Evolutionary conservation across 2,113 vertebrate species (phyloP), one percentile per base, ranked within the genome.

Genomic region (Lasiurus cinereus): DNA sequence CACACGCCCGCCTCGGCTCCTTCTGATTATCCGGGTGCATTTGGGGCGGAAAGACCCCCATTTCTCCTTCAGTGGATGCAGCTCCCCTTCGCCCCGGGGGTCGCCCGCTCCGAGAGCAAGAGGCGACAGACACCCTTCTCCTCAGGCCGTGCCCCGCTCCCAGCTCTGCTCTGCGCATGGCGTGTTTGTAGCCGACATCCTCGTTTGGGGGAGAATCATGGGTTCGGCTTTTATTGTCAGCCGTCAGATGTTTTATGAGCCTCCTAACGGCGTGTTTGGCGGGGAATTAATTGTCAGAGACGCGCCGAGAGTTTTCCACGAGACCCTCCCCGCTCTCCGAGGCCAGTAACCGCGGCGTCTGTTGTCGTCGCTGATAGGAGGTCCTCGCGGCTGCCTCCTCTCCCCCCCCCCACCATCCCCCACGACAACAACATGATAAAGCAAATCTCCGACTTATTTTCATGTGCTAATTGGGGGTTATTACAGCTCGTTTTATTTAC

Each of bases 391-490:
- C 94, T 94, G 97, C 87, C 67, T 96, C 54, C 94, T 97, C 97
- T 91, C 70, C 9, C 8, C 29, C 72, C 64, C 95, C 94, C 39
- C 39, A 3, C 39, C 39, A 39, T 5, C 39, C 39, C 39, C 39
- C 39, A 3, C 39, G 39, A 96, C 96, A 97, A 96, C 50, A 24
- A 95, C 94, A 97, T 93, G 96, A 96, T 96, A 80, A 97, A 97
- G 96, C 97, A 73, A 97, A 97, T 97, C 97, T 97, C 94, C 59
- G 14, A 93, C 69, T 78, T 96, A 74, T 97, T 97, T 98, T 98
- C 97, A 98, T 98, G 98, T 93, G 98, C 96, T 98, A 98, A 98
- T 98, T 98, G 98, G 97, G 93, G 98, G 98, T 98, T 98, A 98
- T 98, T 98, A 97, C 4, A 92, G 97, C 98, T 98, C 97, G 93